Evolutionary conservation across 2,113 vertebrate genomes (phyloP), one percentile per base, ranked within the genome.

Genomic region (Propithecus coquereli): DNA sequence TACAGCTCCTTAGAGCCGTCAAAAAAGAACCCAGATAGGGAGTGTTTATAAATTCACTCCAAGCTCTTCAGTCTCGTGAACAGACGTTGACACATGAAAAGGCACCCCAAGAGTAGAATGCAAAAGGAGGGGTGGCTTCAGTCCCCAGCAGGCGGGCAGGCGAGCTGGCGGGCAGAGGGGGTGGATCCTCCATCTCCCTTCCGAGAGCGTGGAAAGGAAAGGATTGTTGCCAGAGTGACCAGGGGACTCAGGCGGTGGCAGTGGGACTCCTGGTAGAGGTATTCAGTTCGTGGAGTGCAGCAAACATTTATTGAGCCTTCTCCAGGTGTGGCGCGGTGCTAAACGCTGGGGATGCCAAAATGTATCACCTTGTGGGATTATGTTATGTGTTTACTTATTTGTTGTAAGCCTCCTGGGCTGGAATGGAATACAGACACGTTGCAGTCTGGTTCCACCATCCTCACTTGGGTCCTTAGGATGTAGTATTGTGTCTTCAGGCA

Each of bases 291-390:
- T 8, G 1, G 37, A 30, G 43, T 8, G 1, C 27, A n/a, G 50
- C 14, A 22, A 8, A 3, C 1, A 1, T 18, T 43, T 17, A 10
- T 4, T 0, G 37, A 23, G 54, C 34, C 17, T 27, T 50, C 34
- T 11, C 40, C 25, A 40, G 2, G 0, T n/a, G 22, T 8, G 40
- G n/a, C 0, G 0, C 4, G 61, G 57, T 23, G 8, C 27, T 22
- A 2, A 22, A 3, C 6, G 13, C 43, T 59, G 37, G 23, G 20
- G 30, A 13, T 8, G 22, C n/a, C 1, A n/a, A 68, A 37, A n/a
- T 1, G 1, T 11, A 5, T 63, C 83, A 34, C 25, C 4, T 0
- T 57, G 43, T 13, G 27, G 20, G 6, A n/a, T 27, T 93, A 2
- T 54, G 8, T 4, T 45, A 43, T 25, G 14, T 63, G 30, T 34